Evolutionary conservation across 2,797 vertebrate species (phyloP).

Genomic region (Girardinus metallicus): DNA sequence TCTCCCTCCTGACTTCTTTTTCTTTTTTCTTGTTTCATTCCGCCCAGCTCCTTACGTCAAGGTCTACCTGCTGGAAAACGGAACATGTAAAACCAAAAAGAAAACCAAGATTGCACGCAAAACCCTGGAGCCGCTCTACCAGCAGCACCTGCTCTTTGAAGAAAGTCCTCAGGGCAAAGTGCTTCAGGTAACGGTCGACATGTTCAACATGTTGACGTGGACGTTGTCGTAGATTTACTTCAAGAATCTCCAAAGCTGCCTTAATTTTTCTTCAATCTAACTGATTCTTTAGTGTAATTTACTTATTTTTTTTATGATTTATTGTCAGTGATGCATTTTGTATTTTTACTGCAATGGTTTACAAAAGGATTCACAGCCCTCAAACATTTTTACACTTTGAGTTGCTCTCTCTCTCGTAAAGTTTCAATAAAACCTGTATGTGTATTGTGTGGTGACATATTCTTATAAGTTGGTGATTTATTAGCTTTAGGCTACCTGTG

Average conservation of each 20-base stretch:
- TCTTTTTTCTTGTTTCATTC: background rate
- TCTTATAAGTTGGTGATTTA: background rate
- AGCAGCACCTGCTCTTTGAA: slow-evolving; percentile 95
- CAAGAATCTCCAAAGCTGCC: background rate
- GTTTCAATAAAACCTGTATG: background rate
- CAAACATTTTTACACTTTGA: background rate
- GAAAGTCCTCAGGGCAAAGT: slow-evolving; percentile 98
- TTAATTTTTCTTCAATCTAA: background rate
- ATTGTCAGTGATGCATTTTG: background rate
- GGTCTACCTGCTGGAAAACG: slow-evolving; percentile 96
- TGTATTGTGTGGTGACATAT: background rate
- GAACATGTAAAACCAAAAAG: slow-evolving; percentile 98
- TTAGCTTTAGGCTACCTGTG: background rate
- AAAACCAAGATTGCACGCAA: slow-evolving; percentile 99
- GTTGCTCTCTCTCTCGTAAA: background rate
- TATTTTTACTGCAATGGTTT: background rate
- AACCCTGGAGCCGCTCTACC: slow-evolving; percentile 98
- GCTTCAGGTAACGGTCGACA: slow-evolving; percentile 87
- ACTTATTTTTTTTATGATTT: background rate
- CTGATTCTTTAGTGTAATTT: background rate
- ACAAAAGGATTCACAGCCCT: background rate
- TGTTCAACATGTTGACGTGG: background rate
- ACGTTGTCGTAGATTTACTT: background rate
- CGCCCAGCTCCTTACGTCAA: slow-evolving; percentile 95
- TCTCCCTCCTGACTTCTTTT: slow-evolving; percentile 49